Percentiles rank a stretch among this genome's conserved stretches.
phyloP scores from a whole-genome alignment of 1,140 invertebrate species.

The Leptinotarsa texana region DNA sequence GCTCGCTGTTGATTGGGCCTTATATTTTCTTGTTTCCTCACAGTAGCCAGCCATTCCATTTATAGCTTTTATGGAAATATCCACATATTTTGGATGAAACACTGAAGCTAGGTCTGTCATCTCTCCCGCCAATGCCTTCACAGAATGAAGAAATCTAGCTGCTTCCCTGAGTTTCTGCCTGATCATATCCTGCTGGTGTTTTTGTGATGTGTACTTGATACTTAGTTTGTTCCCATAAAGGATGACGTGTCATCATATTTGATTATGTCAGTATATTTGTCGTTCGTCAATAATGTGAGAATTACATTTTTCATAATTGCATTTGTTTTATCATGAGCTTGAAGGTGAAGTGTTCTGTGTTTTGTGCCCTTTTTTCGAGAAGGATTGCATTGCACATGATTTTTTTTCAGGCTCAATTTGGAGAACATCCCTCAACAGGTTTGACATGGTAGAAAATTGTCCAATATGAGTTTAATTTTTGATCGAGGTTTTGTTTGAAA shows the following conservation, averaged over 20 bases:
- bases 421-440: not conserved
- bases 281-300: not conserved
- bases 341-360: not conserved
- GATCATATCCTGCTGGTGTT: conserved; percentile 20
- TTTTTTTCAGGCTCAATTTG: not conserved
- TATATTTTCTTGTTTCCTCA: conserved; percentile 13
- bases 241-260: not conserved
- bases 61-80: conserved; percentile 7
- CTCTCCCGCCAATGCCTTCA: too few species aligned
- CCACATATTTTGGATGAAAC: conserved; percentile 21
- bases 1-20: not conserved
- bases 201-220: not conserved
- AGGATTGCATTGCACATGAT: not conserved
- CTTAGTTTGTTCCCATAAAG: not conserved
- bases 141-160: too few species aligned
- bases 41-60: not conserved
- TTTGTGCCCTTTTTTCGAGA: not conserved
- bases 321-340: not conserved
- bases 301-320: not conserved
- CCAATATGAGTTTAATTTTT: not conserved
- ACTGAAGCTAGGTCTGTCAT: too few species aligned
- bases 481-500: not conserved
- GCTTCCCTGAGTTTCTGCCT: not conserved
- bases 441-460: not conserved
- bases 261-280: conserved; percentile 3